A percentile compares a stretch with the other conserved stretches of the same genome.
Evolutionary conservation across 2,888 invertebrate species (phyloP).

Genomic region (Acleris holmiana): DNA sequence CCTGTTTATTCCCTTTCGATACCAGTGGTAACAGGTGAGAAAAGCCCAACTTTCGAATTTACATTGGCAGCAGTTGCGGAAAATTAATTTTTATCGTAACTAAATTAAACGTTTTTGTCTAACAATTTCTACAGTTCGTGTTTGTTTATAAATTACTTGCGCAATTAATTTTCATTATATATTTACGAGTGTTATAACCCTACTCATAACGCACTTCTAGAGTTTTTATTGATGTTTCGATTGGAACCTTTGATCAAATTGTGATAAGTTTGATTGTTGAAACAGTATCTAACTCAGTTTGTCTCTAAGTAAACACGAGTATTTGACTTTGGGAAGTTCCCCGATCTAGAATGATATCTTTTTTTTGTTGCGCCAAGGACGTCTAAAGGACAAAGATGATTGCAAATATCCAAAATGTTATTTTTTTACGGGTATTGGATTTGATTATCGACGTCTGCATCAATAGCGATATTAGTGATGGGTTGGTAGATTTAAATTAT

Average conservation of each 20-base stretch:
- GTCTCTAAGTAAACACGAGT: slow-evolving; percentile 15
- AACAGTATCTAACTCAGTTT: slow-evolving; percentile 12
- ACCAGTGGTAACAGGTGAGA: too few relatives aligned
- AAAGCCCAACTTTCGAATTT: too few relatives aligned
- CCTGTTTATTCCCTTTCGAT: too few relatives aligned
- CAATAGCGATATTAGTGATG: neutral
- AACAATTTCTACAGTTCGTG: too few relatives aligned
- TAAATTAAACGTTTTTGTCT: too few relatives aligned
- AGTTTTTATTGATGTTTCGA: slow-evolving; percentile 7
- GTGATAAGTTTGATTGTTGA: slow-evolving; percentile 16
- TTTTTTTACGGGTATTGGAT: neutral
- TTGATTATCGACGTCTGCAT: slow-evolving; percentile 4
- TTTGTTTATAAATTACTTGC: too few relatives aligned
- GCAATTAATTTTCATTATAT: too few relatives aligned
- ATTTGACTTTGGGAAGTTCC: slow-evolving; percentile 34
- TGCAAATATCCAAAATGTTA: slow-evolving; percentile 9
- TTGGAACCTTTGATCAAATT: slow-evolving; percentile 10
- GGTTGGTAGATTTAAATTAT: neutral
- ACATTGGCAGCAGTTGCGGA: too few relatives aligned
- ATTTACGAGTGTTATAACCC: too few relatives aligned
- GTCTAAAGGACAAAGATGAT: slow-evolving; percentile 21
- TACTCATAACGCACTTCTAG: too few relatives aligned
- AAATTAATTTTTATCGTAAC: too few relatives aligned
- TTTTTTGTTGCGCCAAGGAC: slow-evolving; percentile 23
- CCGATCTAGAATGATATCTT: slow-evolving; percentile 23